Conservation (phyloP, 1,140 invertebrate species). For the Micrasema longulum region DNA sequence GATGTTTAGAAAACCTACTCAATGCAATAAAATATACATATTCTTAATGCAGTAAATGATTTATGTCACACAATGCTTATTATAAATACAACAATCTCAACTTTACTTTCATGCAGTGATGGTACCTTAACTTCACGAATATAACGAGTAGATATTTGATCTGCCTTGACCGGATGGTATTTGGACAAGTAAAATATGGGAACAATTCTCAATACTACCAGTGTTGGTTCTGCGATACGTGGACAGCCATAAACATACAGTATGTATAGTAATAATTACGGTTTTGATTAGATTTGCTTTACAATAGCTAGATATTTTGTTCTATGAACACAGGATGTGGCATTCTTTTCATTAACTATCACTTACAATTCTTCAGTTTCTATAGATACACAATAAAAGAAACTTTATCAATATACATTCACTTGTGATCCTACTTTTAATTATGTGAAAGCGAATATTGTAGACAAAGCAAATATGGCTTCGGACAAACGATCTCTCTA, state of each 20-base stretch:
- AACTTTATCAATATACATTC: conserved; percentile 51
- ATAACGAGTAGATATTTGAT: not conserved
- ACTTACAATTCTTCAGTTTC: conserved; percentile 53
- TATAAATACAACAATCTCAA: conserved; percentile 15
- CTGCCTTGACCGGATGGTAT: conserved; percentile 5
- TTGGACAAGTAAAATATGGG: not conserved
- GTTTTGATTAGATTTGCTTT: conserved; percentile 45
- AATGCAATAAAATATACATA: conserved; percentile 42
- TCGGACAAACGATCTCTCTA: conserved; percentile 29
- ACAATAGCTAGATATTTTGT: conserved; percentile 54
- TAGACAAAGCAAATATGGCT: conserved; percentile 50
- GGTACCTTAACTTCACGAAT: conserved; percentile 5
- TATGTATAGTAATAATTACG: conserved; percentile 26
- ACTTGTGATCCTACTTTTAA: conserved; percentile 52
- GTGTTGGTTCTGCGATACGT: conserved; percentile 24
- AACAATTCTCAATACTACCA: conserved; percentile 6
- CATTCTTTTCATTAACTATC: conserved; percentile 54
- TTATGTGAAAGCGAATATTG: conserved; percentile 51
- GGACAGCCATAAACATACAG: conserved; percentile 20
- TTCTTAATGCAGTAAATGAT: conserved; percentile 17
- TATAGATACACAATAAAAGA: conserved; percentile 48
- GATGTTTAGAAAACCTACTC: conserved; percentile 52
- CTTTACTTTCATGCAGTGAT: not conserved
- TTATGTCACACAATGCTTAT: conserved; percentile 32
- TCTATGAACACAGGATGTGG: conserved; percentile 56